phyloP scores from a whole-genome alignment of 2,888 invertebrate genomes.

The Nomada ruficornis region DNA sequence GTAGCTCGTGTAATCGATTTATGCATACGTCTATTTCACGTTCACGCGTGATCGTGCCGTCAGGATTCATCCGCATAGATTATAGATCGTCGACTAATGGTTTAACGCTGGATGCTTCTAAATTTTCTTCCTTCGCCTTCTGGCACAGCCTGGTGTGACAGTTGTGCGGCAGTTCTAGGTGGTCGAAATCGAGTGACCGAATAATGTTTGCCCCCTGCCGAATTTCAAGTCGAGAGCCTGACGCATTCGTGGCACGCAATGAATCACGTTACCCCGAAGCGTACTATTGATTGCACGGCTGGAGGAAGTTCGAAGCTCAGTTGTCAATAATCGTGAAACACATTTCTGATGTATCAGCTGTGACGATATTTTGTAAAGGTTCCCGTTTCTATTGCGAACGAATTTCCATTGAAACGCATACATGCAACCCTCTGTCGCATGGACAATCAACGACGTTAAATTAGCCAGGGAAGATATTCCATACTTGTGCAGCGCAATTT shows the following conservation, averaged over 20 bases:
- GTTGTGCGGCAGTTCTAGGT: neutral
- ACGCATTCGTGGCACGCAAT: slow-evolving; percentile 23
- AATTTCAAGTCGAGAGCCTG: slow-evolving; percentile 13
- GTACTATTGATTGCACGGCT: slow-evolving; percentile 37
- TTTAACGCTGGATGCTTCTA: neutral
- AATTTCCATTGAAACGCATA: too few relatives aligned
- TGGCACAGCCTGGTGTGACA: neutral
- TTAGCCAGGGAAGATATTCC: too few relatives aligned
- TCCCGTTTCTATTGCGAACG: too few relatives aligned
- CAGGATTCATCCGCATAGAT: neutral
- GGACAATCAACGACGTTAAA: too few relatives aligned
- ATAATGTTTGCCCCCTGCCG: neutral
- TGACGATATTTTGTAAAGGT: too few relatives aligned
- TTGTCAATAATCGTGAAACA: slow-evolving; percentile 17
- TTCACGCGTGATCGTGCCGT: neutral
- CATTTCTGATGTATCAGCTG: slow-evolving; percentile 8
- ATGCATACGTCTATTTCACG: neutral
- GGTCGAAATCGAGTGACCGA: slow-evolving; percentile 10
- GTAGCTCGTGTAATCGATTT: neutral
- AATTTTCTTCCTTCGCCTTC: neutral
- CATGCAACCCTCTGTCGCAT: too few relatives aligned
- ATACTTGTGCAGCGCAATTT: too few relatives aligned
- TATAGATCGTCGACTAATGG: neutral
- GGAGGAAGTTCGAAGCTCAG: slow-evolving; percentile 10
- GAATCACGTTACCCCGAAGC: slow-evolving; percentile 41